Conservation (phyloP, 92 coral and sea anemone genomes). For the Zoanthus sociatus region DNA sequence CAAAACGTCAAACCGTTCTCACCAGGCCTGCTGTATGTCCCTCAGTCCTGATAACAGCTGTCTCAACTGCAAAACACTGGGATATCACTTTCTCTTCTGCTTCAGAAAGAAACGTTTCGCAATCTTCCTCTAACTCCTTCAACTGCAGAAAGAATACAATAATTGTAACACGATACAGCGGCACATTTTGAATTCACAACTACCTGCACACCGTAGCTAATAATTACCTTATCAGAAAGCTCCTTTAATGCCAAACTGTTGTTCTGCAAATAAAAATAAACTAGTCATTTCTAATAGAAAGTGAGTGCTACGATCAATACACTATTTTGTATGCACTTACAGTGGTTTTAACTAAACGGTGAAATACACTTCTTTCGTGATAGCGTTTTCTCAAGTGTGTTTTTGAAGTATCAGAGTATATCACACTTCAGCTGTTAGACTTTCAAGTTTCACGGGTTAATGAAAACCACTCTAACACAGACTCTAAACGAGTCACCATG, state of each 20-base stretch:
- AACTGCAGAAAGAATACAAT: neutral
- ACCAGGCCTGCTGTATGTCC: conserved; percentile 38
- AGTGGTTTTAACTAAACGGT: too few species aligned
- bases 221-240: conserved; percentile 29
- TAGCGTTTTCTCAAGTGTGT: too few species aligned
- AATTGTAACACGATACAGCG: neutral
- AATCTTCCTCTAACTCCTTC: conserved; percentile 1
- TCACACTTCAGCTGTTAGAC: too few species aligned
- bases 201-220: neutral
- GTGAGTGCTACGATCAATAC: too few species aligned
- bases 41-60: conserved; percentile 17
- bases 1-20: neutral
- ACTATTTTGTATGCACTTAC: too few species aligned
- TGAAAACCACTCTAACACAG: too few species aligned
- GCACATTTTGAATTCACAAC: neutral
- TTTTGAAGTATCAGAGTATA: too few species aligned
- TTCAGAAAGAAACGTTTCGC: conserved; percentile 29
- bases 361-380: too few species aligned
- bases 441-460: too few species aligned
- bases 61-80: conserved; percentile 32
- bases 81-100: conserved; percentile 41
- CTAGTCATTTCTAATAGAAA: too few species aligned
- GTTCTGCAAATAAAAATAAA: conserved; percentile 15
- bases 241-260: conserved; percentile 12
- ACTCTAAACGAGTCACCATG: too few species aligned